A percentile compares a stretch with the other conserved stretches of the same genome.
These are phyloP conservation scores for Isaurus tuberculatus DNA, from an alignment of 92 coral and sea anemone genomes.

Conservation along the genomic window DNA sequence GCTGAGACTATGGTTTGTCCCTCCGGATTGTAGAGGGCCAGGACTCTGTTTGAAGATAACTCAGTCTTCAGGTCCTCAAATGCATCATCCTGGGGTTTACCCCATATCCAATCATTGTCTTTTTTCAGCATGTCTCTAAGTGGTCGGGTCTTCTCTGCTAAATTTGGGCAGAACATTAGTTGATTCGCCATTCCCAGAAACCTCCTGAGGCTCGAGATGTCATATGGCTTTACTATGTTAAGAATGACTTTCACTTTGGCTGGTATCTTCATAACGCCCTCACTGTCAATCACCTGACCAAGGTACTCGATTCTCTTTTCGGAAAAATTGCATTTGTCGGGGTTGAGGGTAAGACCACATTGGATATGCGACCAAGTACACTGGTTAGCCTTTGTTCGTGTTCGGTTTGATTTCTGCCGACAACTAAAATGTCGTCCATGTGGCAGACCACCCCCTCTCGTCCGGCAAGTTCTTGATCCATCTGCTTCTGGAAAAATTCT, in stretches of 20 bases:
- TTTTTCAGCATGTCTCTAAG: constrained; percentile 19
- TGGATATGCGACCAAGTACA: constrained; percentile 60
- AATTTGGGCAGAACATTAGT: constrained; percentile 32
- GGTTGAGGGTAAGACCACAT: constrained; percentile 65
- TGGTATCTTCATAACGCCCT: constrained; percentile 60
- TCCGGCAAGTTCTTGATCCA: constrained; percentile 62
- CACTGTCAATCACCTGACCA: no score
- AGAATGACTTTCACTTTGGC: constrained; percentile 57
- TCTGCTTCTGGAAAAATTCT: constrained; percentile 66
- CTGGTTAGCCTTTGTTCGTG: constrained; percentile 53
- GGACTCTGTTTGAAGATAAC: neutral
- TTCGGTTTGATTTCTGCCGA: no score
- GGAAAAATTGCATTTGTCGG: no score
- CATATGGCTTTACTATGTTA: constrained; percentile 51
- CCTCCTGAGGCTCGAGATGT: constrained; percentile 62
- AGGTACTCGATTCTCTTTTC: no score
- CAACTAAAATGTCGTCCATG: constrained; percentile 70
- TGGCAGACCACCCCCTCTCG: no score
- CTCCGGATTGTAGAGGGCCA: constrained; percentile 1
- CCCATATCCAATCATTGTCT: constrained; percentile 1
- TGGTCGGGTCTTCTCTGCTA: constrained; percentile 20
- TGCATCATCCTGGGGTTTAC: constrained; percentile 15
- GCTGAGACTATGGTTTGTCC: neutral
- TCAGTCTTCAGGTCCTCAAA: neutral
- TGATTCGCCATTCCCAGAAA: constrained; percentile 65